Base-by-base conservation (phyloP, 2,113 vertebrate genomes). In the Periophthalmodon schlosseri region DNA sequence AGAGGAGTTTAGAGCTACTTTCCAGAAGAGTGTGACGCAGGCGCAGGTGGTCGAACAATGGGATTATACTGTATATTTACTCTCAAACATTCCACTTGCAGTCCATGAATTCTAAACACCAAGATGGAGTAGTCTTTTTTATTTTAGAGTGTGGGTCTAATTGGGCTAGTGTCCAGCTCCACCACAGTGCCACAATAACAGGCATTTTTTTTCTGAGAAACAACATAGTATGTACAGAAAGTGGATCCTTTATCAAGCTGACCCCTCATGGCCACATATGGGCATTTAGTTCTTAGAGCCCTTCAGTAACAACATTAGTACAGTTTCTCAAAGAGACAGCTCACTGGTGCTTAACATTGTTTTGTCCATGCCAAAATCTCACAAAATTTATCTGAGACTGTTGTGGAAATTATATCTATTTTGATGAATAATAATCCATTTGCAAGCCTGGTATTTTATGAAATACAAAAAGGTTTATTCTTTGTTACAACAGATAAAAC, bases 131-230 rank as follows among this genome's bases (percentile, higher is more conserved):
- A 50, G 57, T 44, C 78, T 34, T 68, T 54, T 71, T 11, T 18
- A 23, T 67, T 68, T 33, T 84, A 47, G 14, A 75, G 68, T 54
- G 73, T 78, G 46, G 61, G 50, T 77, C 21, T 82, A 64, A 73
- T 66, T 68, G 49, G 73, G 64, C 33, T 70, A 58, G 36, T n/a
- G 23, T 69, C 78, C 72, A 69, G 49, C 50, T 24, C 0, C n/a
- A 10, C 46, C 54, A 36, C 39, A 65, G 13, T 47, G 69, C 10
- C 64, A 81, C 69, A 72, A 75, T 77, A 63, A 15, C n/a, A 68
- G 68, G 81, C 39, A 11, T 44, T 44, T 44, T 44, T 69, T 64
- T 65, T 44, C 23, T 77, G 34, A 78, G 61, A 69, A 63, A 73
- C 21, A 67, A 23, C 24, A 18, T 33, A 54, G 15, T 50, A 36